Evolutionary conservation across 2,113 vertebrate genomes (phyloP).

Genomic region (Pao palembangensis): DNA sequence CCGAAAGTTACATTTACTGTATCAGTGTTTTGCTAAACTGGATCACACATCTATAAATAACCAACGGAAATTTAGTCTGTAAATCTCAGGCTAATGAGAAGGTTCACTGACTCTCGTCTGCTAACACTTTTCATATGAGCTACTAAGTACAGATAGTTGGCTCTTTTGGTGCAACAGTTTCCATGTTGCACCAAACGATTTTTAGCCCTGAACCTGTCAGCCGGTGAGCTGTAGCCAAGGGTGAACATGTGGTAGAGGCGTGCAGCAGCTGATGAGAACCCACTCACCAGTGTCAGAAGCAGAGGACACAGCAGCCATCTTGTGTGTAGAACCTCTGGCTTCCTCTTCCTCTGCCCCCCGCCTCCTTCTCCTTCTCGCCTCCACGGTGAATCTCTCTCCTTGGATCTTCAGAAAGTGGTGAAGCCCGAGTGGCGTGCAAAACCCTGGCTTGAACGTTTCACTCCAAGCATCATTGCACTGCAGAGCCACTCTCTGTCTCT

Average conservation of each 20-base stretch:
- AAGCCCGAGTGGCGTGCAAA: constrained; percentile 24
- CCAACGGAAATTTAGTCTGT: too few relatives aligned
- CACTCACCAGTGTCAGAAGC: constrained; percentile 71
- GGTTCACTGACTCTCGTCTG: constrained; percentile 19
- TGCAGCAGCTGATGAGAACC: constrained; percentile 26
- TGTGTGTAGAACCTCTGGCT: constrained; percentile 71
- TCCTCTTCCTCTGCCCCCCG: constrained; percentile 69
- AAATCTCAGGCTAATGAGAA: constrained; percentile 7
- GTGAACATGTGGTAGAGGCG: not conserved
- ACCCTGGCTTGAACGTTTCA: constrained; percentile 38
- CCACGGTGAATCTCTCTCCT: constrained; percentile 49
- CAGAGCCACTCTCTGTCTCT: constrained; percentile 40
- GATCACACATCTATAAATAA: not conserved
- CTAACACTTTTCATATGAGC: constrained; percentile 34
- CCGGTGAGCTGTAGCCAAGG: not conserved
- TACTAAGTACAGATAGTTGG: constrained; percentile 40
- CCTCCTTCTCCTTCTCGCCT: constrained; percentile 62
- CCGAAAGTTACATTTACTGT: not conserved
- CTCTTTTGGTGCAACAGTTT: constrained; percentile 50
- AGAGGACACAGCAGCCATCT: constrained; percentile 78
- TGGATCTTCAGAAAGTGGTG: constrained; percentile 47
- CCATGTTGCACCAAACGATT: not conserved
- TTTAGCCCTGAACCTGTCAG: not conserved
- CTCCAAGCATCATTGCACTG: constrained; percentile 62
- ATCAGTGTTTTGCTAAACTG: not conserved